phyloP scores from a whole-genome alignment of 2,797 vertebrate species.

The Scolopax bukidnonensis region DNA sequence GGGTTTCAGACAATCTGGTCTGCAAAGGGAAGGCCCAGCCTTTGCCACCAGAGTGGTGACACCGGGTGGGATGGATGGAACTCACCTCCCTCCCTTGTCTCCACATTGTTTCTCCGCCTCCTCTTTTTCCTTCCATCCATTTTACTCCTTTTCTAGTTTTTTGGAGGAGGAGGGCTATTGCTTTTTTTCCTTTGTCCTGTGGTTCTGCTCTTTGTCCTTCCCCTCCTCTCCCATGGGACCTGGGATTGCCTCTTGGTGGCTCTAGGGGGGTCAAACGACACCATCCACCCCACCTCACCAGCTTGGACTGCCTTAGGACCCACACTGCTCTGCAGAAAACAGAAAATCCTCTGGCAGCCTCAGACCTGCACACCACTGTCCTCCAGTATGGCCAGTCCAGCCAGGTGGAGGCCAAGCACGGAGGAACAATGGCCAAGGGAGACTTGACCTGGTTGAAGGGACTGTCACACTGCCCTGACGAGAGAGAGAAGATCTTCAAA shows the following conservation, averaged over 20 bases:
- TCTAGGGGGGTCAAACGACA: fast-evolving
- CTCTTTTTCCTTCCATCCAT: background rate
- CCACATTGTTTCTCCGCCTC: fast-evolving
- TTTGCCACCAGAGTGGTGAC: background rate
- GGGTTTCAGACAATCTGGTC: background rate
- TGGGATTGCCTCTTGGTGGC: background rate
- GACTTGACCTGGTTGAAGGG: fast-evolving
- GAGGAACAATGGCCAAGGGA: background rate
- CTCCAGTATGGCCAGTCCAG: background rate
- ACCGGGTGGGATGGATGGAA: background rate
- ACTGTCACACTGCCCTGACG: background rate
- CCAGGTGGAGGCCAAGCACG: background rate
- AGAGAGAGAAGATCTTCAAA: background rate
- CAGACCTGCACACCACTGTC: too few species aligned
- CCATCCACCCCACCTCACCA: background rate
- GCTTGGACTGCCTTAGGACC: background rate
- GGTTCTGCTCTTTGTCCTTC: background rate
- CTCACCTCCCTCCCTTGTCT: background rate
- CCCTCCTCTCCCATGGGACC: background rate
- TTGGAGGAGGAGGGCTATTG: background rate
- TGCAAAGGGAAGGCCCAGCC: background rate
- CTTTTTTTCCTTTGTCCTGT: background rate
- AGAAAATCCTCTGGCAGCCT: background rate
- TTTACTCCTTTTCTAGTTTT: background rate
- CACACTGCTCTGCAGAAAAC: background rate